Conservation (phyloP, 2,888 invertebrate species). For the Cataglyphis rosenhaueri region DNA sequence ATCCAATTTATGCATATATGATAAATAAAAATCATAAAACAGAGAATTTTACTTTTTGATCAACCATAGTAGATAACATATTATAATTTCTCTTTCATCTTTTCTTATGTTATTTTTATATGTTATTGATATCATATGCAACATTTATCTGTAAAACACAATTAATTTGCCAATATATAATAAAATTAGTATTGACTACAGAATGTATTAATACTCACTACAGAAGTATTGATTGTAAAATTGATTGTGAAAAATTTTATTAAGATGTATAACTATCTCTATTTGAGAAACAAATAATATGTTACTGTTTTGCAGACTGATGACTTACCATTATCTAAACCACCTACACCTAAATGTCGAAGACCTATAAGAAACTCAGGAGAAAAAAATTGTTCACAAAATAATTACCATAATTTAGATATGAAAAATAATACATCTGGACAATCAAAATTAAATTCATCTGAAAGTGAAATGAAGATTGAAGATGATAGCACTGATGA, state of each 20-base stretch:
- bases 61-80: not conserved
- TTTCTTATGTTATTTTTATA: not conserved
- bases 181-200: not conserved
- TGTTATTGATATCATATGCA: not conserved
- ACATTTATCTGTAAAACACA: not conserved
- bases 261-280: not conserved
- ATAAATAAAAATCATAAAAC: too few species aligned
- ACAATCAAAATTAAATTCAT: not conserved
- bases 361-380: not conserved
- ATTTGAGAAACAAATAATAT: not conserved
- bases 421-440: not conserved
- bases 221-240: not conserved
- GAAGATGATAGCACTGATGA: not conserved
- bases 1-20: too few species aligned
- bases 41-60: too few species aligned
- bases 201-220: not conserved
- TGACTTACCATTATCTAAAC: not conserved
- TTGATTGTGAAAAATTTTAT: not conserved
- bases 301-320: slow-evolving; percentile 20
- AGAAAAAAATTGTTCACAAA: too few species aligned
- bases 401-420: not conserved
- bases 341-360: not conserved
- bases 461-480: not conserved
- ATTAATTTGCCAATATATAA: not conserved
- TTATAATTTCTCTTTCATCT: not conserved